Conservation (phyloP, 2,113 vertebrate genomes). For the Rhinoderma darwinii region DNA sequence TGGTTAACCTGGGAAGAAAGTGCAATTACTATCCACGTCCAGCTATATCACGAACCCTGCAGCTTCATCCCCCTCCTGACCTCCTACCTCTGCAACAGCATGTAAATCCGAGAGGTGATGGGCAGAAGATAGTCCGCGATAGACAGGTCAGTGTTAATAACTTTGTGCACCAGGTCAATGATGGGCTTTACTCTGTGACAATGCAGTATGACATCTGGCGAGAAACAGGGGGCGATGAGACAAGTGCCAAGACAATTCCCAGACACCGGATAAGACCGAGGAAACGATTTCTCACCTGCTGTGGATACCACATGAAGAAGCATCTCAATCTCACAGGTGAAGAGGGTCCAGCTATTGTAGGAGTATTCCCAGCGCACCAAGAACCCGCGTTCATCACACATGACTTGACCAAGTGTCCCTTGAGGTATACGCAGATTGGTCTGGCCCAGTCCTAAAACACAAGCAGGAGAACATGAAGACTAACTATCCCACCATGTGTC, state of each 20-base stretch:
- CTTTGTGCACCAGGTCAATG: conserved; percentile 93
- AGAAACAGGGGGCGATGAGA: conserved; percentile 43
- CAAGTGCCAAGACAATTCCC: not conserved
- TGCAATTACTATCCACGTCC: no score
- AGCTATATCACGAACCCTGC: no score
- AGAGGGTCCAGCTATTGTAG: conserved; percentile 95
- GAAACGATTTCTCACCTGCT: conserved; percentile 78
- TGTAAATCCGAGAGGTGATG: conserved; percentile 96
- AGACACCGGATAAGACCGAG: not conserved
- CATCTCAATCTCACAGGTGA: conserved; percentile 98
- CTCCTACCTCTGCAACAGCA: conserved; percentile 91
- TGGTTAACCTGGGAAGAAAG: conserved; percentile 80
- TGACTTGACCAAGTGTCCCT: conserved; percentile 88
- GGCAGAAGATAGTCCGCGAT: conserved; percentile 94
- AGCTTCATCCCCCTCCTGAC: not conserved
- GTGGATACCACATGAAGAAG: conserved; percentile 96
- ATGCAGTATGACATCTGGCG: conserved; percentile 89
- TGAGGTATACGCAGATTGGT: conserved; percentile 94
- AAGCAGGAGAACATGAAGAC: not conserved
- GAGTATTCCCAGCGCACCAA: conserved; percentile 95
- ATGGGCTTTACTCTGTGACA: conserved; percentile 93
- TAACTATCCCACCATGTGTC: not conserved
- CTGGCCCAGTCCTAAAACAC: conserved; percentile 78
- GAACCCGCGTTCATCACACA: conserved; percentile 82
- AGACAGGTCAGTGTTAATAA: conserved; percentile 92